Percentiles rank a stretch among this genome's conserved stretches.
phyloP scores from a whole-genome alignment of 2,113 vertebrate species.

The Furnarius figulus region DNA sequence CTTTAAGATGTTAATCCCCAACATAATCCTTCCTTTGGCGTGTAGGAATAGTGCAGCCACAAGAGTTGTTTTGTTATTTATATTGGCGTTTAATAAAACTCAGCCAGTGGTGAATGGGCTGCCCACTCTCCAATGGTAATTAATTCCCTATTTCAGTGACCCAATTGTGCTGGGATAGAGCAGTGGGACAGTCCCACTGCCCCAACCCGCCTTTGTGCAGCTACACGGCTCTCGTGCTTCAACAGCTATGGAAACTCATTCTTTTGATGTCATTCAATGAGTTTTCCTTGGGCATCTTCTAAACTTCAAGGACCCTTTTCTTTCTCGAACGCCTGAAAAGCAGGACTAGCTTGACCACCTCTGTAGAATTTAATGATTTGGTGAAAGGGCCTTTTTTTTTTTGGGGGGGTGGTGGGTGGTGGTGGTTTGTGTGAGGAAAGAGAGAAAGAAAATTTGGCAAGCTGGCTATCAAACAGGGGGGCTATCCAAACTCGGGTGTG shows the following conservation, averaged over 20 bases:
- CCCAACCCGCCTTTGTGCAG: slow-evolving; percentile 79
- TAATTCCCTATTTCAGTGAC: slow-evolving; percentile 89
- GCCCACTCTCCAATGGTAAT: slow-evolving; percentile 87
- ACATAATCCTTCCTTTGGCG: slow-evolving; percentile 87
- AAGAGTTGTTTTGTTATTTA: slow-evolving; percentile 90
- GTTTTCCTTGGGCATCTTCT: slow-evolving; percentile 86
- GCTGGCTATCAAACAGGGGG: slow-evolving; percentile 15
- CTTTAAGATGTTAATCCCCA: slow-evolving; percentile 87
- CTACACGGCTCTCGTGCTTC: slow-evolving; percentile 83
- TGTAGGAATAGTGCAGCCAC: slow-evolving; percentile 85
- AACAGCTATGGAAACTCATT: slow-evolving; percentile 84
- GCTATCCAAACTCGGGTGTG: background rate
- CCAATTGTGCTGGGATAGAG: slow-evolving; percentile 86
- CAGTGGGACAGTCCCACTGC: slow-evolving; percentile 78
- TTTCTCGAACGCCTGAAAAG: slow-evolving; percentile 79
- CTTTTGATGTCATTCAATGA: slow-evolving; percentile 88
- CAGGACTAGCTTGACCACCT: slow-evolving; percentile 82
- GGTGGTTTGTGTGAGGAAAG: slow-evolving; percentile 49
- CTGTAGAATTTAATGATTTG: slow-evolving; percentile 85
- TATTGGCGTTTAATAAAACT: slow-evolving; percentile 90
- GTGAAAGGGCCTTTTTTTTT: slow-evolving; percentile 74
- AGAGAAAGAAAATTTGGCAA: slow-evolving; percentile 72
- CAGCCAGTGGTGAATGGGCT: slow-evolving; percentile 81
- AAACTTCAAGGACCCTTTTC: slow-evolving; percentile 87
- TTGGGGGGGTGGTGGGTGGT: too few relatives aligned